Evolutionary conservation across 2,113 vertebrate species (phyloP).

Genomic region (Osmerus eperlanus): DNA sequence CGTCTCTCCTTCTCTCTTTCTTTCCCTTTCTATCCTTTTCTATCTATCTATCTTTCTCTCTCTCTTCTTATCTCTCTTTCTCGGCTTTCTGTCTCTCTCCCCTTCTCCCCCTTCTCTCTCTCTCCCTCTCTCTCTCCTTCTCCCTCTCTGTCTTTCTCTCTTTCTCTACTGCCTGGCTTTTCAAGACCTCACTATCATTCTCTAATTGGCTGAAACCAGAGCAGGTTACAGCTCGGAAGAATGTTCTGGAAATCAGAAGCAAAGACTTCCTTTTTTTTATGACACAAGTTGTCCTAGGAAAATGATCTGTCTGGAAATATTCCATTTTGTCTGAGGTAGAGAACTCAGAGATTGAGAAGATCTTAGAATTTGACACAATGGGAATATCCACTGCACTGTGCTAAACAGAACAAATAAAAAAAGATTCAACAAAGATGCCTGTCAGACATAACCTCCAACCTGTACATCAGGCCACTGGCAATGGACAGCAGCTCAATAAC

Average conservation of each 20-base stretch:
- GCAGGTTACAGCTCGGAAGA: slow-evolving; percentile 44
- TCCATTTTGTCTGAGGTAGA: not conserved
- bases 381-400: not conserved
- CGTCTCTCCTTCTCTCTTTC: slow-evolving; percentile 29
- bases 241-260: slow-evolving; percentile 50
- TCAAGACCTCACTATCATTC: slow-evolving; percentile 65
- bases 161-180: slow-evolving; percentile 41
- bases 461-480: slow-evolving; percentile 1
- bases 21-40: slow-evolving; percentile 6
- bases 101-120: not conserved
- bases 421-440: slow-evolving; percentile 8
- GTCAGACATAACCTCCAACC: not conserved
- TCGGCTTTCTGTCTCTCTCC: too few species aligned
- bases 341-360: not conserved
- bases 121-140: slow-evolving; percentile 52
- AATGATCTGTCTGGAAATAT: not conserved
- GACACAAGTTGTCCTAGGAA: not conserved
- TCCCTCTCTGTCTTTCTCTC: slow-evolving; percentile 40
- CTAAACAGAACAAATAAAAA: slow-evolving; percentile 3
- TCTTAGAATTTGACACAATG: not conserved
- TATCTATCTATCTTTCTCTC: not conserved
- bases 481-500: not conserved
- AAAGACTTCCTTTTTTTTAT: slow-evolving; percentile 31
- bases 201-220: slow-evolving; percentile 70
- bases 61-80: slow-evolving; percentile 31